Evolutionary conservation across 2,797 vertebrate genomes (phyloP).

Genomic region (Aldrovandia affinis): DNA sequence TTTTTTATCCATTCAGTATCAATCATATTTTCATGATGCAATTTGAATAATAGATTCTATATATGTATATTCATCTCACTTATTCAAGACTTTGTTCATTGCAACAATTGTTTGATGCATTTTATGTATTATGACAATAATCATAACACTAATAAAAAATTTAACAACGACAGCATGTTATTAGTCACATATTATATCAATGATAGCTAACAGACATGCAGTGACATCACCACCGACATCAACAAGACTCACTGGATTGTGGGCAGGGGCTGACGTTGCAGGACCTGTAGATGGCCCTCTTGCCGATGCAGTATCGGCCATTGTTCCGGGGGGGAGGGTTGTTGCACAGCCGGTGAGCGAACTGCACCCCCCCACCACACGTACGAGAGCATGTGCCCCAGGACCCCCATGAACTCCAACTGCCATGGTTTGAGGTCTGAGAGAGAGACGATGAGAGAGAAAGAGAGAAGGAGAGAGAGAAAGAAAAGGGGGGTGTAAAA

Average conservation of each 20-base stretch:
- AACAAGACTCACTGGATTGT: constrained; percentile 72
- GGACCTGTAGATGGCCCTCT: constrained; percentile 91
- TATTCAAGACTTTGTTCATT: no score
- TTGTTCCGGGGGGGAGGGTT: constrained; percentile 94
- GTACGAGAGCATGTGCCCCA: constrained; percentile 93
- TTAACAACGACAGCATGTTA: no score
- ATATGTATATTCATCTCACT: no score
- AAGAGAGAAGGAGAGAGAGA: constrained; percentile 25
- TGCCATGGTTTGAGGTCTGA: constrained; percentile 93
- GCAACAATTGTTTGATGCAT: no score
- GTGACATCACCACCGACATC: neutral
- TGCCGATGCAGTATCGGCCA: constrained; percentile 93
- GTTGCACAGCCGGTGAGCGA: constrained; percentile 94
- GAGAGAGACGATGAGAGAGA: constrained; percentile 40
- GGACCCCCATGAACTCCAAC: constrained; percentile 96
- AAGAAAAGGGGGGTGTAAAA: neutral
- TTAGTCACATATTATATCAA: no score
- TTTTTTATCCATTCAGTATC: no score
- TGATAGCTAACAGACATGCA: neutral
- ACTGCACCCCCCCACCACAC: constrained; percentile 92
- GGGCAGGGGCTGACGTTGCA: constrained; percentile 84
- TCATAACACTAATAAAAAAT: no score
- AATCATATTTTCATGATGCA: no score
- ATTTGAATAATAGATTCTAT: no score
- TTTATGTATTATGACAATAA: no score